Conservation (phyloP, 2,797 vertebrate genomes). For the Vultur gryphus region DNA sequence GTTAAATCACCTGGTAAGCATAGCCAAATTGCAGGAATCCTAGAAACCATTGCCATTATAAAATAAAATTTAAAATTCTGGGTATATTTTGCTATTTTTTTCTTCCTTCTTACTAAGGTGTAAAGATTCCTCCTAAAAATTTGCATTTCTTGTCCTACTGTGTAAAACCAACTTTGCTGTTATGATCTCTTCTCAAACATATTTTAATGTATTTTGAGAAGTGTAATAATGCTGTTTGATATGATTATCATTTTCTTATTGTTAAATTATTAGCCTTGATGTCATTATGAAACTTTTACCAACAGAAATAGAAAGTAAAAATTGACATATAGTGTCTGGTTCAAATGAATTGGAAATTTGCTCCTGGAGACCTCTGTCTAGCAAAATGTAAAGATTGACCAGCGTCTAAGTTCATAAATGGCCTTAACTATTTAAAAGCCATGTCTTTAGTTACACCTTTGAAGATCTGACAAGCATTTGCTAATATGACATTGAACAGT, state of each 20-base stretch:
- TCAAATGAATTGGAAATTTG: neutral
- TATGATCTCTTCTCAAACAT: neutral
- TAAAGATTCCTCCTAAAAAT: neutral
- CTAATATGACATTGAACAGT: neutral
- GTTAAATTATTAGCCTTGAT: neutral
- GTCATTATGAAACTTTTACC: neutral
- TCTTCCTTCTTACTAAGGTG: neutral
- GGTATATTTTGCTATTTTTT: neutral
- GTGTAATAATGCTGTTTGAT: neutral
- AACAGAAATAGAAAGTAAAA: neutral
- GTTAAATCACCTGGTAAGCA: neutral
- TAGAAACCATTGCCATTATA: neutral
- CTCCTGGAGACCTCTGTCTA: neutral
- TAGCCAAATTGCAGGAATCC: neutral
- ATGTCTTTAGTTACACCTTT: neutral
- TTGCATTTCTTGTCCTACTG: neutral
- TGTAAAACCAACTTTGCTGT: neutral
- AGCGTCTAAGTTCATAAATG: neutral
- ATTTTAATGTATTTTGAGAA: neutral
- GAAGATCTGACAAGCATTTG: neutral
- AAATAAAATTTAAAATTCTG: neutral
- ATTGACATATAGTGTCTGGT: neutral
- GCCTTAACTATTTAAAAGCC: neutral
- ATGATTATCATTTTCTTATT: neutral
- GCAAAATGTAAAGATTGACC: neutral